Evolutionary conservation across 2,113 vertebrate genomes (phyloP), one percentile per base, ranked within the genome.

Genomic region (Oryctolagus cuniculus): DNA sequence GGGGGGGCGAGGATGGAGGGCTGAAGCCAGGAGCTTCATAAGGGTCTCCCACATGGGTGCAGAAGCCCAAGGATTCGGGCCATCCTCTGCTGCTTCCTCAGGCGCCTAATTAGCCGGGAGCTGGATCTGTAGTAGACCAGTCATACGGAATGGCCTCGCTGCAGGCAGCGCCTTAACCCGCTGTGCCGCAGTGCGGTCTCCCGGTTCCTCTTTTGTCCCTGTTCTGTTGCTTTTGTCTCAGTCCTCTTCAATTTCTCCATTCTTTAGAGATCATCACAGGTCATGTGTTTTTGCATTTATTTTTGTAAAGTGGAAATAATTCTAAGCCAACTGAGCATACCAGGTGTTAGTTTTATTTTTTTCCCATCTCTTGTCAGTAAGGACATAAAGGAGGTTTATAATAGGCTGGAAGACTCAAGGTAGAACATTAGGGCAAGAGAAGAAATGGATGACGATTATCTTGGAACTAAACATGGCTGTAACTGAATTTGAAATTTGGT

Each of bases 301-400:
- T 44, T 90, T 95, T 93, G 17, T 88, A 53, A 89, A 90, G 22
- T 9, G 79, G 63, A 95, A 91, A 79, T 83, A 89, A 93, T 84
- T 90, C 34, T 55, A 81, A 92, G 75, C 73, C 87, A 38, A 75
- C 24, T 87, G 31, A 74, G 10, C 15, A 36, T 66, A 89, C 8
- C 6, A 89, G 44, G 84, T 74, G 51, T 79, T 92, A 85, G 63
- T 17, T 84, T 90, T 51, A 61, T 93, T 84, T 84, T 12, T 53
- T 69, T n/a, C 34, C 67, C 17, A 38, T 92, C 16, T 77, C 6
- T 89, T 84, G 85, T 86, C 90, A 44, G 61, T 69, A 77, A 83
- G 51, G 44, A 64, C 25, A 66, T 90, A 89, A 92, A 94, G 34
- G 38, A 90, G 19, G 10, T 74, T 95, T 82, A 90, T 10, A 82